phyloP scores from a whole-genome alignment of 2,797 vertebrate species.

The Sebastes diaconus region DNA sequence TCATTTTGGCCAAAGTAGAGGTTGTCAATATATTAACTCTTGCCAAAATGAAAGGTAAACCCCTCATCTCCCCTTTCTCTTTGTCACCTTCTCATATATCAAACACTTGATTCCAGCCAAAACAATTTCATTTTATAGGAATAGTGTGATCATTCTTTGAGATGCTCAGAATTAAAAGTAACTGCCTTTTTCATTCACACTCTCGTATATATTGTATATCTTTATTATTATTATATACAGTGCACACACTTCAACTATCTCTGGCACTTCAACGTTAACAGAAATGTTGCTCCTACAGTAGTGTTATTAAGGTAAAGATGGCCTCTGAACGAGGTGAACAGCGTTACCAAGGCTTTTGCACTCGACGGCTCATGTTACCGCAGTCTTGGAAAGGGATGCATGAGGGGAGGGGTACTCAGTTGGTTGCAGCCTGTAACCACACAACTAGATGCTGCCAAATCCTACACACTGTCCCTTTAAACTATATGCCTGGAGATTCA shows the following conservation, averaged over 20 bases:
- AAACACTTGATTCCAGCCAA: conserved; percentile 6
- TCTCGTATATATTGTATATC: not conserved
- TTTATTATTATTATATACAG: not conserved
- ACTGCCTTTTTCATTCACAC: not conserved
- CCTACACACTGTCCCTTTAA: no score
- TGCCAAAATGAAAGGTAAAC: not conserved
- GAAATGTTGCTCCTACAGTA: not conserved
- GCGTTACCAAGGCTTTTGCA: no score
- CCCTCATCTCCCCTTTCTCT: not conserved
- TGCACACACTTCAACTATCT: not conserved
- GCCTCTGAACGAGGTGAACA: no score
- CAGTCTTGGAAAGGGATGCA: no score
- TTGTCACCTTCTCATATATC: conserved; percentile 12
- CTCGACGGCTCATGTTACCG: no score
- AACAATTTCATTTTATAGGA: not conserved
- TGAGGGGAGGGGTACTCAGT: no score
- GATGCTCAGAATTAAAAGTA: not conserved
- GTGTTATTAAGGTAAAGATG: no score
- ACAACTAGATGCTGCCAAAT: no score
- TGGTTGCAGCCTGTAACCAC: no score
- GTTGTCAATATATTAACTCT: not conserved
- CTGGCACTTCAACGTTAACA: not conserved
- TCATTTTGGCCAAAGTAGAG: not conserved
- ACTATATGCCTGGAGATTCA: no score
- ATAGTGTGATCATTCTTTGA: not conserved